Evolutionary conservation across 1,140 invertebrate species (phyloP).

Genomic region (Diachasma alloeum): DNA sequence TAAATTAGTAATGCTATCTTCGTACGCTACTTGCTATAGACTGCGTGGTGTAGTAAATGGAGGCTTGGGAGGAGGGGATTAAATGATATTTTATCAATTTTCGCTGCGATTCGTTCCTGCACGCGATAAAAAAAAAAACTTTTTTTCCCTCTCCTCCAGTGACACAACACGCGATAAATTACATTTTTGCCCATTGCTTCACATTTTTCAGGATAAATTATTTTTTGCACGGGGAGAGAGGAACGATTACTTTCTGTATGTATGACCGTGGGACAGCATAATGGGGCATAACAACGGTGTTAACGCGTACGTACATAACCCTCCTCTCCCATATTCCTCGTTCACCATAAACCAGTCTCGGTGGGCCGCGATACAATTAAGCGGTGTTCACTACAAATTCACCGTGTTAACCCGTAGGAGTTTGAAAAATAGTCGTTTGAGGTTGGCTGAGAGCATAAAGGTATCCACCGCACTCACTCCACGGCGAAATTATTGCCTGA

Average conservation of each 20-base stretch:
- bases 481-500: not conserved
- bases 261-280: constrained; percentile 46
- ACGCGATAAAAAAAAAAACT: constrained; percentile 30
- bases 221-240: not conserved
- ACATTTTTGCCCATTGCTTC: not conserved
- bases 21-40: constrained; percentile 34
- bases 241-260: not conserved
- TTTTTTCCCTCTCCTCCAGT: not conserved
- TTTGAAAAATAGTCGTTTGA: constrained; percentile 1
- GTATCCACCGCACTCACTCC: not conserved
- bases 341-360: not conserved
- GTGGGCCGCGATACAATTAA: not conserved
- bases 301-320: constrained; percentile 51
- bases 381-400: not conserved
- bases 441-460: not conserved
- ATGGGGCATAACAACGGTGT: constrained; percentile 65
- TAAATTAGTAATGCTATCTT: constrained; percentile 67
- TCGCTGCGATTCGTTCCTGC: constrained; percentile 57
- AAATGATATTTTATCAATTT: constrained; percentile 67
- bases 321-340: constrained; percentile 3
- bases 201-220: not conserved
- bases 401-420: not conserved
- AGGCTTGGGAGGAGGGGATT: constrained; percentile 48
- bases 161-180: not conserved
- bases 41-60: not conserved